These are phyloP conservation scores for Porites australiensis DNA, from an alignment of 64 coral and sea anemone genomes.

Conservation along the genomic window DNA sequence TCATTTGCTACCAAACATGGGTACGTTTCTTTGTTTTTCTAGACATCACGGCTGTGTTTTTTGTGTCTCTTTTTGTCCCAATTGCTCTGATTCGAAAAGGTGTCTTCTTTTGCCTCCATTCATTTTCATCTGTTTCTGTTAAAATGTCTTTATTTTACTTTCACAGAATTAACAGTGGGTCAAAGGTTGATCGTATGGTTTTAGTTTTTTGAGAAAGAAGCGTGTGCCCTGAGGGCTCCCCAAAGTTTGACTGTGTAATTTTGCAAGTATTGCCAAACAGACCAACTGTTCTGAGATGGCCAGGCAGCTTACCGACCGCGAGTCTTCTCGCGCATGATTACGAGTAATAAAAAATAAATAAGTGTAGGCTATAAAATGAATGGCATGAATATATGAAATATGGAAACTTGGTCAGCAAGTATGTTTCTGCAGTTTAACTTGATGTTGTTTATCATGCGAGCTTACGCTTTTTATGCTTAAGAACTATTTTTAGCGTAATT, in stretches of 20 bases:
- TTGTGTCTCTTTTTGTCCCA: neutral
- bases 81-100: neutral
- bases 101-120: neutral
- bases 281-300: neutral
- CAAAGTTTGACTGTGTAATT: conserved; percentile 15
- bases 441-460: too few species aligned
- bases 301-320: neutral
- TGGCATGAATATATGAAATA: neutral
- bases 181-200: conserved; percentile 7
- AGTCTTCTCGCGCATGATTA: too few species aligned
- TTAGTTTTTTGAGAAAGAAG: conserved; percentile 5
- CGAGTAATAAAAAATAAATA: too few species aligned
- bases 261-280: neutral
- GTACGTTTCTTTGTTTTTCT: conserved; percentile 3
- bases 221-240: neutral
- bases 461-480: too few species aligned
- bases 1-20: neutral
- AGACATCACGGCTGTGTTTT: conserved; percentile 1
- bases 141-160: neutral
- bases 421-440: conserved; percentile 23
- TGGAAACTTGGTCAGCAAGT: conserved; percentile 23
- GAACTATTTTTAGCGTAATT: too few species aligned
- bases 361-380: too few species aligned
- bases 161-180: neutral
- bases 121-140: neutral